Conservation (phyloP, 2,113 vertebrate species). For the Plotosus lineatus region DNA sequence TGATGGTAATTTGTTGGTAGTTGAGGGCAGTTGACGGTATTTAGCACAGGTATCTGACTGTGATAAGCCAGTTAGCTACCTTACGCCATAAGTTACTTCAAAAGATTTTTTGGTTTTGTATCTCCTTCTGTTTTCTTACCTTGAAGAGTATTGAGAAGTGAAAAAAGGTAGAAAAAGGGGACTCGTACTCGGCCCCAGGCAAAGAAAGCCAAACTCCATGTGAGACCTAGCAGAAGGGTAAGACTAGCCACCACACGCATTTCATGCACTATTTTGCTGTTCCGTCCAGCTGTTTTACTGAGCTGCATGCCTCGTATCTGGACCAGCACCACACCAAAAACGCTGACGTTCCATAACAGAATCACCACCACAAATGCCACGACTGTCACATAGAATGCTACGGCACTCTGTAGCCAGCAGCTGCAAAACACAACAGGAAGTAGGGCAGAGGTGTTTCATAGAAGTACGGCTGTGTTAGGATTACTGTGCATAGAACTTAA, state of each 20-base stretch:
- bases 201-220: slow-evolving; percentile 82
- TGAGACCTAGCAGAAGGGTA: slow-evolving; percentile 85
- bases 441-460: not conserved
- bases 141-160: slow-evolving; percentile 83
- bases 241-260: slow-evolving; percentile 78
- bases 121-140: slow-evolving; percentile 66
- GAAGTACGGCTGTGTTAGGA: not conserved
- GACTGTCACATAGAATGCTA: slow-evolving; percentile 77
- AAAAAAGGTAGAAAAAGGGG: slow-evolving; percentile 81
- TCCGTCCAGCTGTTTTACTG: slow-evolving; percentile 62
- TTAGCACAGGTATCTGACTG: too few species aligned
- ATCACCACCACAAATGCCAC: slow-evolving; percentile 77
- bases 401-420: slow-evolving; percentile 81
- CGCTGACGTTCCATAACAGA: slow-evolving; percentile 75
- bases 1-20: too few species aligned
- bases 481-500: not conserved
- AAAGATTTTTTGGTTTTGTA: too few species aligned
- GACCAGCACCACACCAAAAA: slow-evolving; percentile 81
- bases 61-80: too few species aligned
- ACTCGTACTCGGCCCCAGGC: slow-evolving; percentile 75
- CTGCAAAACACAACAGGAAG: slow-evolving; percentile 63
- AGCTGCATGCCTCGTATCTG: slow-evolving; percentile 75
- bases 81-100: too few species aligned
- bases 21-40: too few species aligned
- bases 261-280: slow-evolving; percentile 64